phyloP scores from a whole-genome alignment of 2,888 invertebrate species.

The Imbricaverruca yamaguchii region DNA sequence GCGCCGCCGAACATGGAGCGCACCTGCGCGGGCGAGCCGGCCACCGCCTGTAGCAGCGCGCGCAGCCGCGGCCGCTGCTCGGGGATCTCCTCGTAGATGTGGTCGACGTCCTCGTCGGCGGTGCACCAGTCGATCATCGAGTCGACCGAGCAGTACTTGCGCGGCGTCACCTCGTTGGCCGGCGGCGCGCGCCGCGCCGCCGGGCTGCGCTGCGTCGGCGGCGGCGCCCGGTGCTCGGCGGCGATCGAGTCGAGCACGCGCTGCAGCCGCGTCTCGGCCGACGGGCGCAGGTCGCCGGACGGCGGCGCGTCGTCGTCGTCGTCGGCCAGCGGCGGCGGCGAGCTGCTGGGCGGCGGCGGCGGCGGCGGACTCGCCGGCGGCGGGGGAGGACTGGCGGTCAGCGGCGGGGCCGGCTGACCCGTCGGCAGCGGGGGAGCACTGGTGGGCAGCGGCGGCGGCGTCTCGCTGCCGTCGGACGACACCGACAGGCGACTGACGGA shows the following conservation, averaged over 20 bases:
- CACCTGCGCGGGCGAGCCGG: conserved; percentile 24
- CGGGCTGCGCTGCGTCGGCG: no score
- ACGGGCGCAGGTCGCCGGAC: background rate
- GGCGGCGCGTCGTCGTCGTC: conserved; percentile 22
- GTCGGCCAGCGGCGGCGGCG: conserved; percentile 32
- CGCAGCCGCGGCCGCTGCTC: conserved; percentile 28
- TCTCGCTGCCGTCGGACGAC: conserved; percentile 35
- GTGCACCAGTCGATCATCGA: conserved; percentile 5
- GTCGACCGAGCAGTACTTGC: conserved; percentile 9
- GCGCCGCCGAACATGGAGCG: conserved; percentile 59
- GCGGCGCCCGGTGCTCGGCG: background rate
- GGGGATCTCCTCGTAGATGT: conserved; percentile 33
- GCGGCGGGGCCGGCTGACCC: conserved; percentile 27
- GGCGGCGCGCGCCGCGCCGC: background rate
- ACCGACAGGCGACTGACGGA: conserved; percentile 36
- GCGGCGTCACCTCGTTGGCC: background rate
- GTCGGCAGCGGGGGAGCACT: conserved; percentile 22
- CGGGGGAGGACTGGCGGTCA: conserved; percentile 26
- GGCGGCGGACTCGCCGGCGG: conserved; percentile 29
- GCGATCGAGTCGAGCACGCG: conserved; percentile 1
- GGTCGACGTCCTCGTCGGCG: conserved; percentile 24
- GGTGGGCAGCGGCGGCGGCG: conserved; percentile 24
- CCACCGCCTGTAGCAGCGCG: conserved; percentile 21
- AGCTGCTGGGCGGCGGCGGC: conserved; percentile 33
- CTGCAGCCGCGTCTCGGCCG: background rate